phyloP scores from a whole-genome alignment of 1,140 invertebrate genomes.

The Zaprionus vittiger region DNA sequence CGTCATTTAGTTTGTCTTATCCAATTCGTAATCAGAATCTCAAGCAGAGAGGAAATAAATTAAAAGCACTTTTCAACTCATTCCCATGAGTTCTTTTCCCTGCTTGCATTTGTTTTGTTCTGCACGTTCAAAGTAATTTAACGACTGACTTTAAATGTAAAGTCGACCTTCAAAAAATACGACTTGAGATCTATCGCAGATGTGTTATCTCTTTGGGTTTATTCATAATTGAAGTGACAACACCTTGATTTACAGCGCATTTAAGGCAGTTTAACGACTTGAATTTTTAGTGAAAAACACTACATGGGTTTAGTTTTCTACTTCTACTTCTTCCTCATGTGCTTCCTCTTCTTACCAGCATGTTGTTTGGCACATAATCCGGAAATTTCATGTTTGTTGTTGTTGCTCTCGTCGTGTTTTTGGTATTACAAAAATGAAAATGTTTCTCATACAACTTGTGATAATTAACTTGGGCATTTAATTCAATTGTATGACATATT shows the following conservation, averaged over 20 bases:
- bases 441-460: conserved; percentile 65
- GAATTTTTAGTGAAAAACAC: conserved; percentile 51
- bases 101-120: conserved; percentile 3
- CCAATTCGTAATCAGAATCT: conserved; percentile 15
- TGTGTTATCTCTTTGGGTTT: conserved; percentile 27
- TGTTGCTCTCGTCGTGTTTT: conserved; percentile 4
- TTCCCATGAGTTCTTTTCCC: conserved; percentile 26
- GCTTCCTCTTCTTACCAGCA: conserved; percentile 63
- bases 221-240: conserved; percentile 55
- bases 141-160: conserved; percentile 30
- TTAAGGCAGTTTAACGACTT: conserved; percentile 51
- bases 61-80: conserved; percentile 21
- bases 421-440: conserved; percentile 55
- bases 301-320: conserved; percentile 4
- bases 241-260: conserved; percentile 64
- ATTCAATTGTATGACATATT: conserved; percentile 68
- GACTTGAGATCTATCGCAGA: conserved; percentile 12
- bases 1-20: conserved; percentile 1
- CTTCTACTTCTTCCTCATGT: conserved; percentile 15
- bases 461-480: conserved; percentile 69
- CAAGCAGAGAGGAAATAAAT: conserved; percentile 15
- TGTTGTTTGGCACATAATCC: conserved; percentile 81
- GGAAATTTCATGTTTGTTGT: conserved; percentile 78
- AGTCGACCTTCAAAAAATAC: conserved; percentile 25
- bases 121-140: conserved; percentile 9